Evolutionary conservation across 2,797 vertebrate genomes (phyloP).

Genomic region (Sciurus carolinensis): DNA sequence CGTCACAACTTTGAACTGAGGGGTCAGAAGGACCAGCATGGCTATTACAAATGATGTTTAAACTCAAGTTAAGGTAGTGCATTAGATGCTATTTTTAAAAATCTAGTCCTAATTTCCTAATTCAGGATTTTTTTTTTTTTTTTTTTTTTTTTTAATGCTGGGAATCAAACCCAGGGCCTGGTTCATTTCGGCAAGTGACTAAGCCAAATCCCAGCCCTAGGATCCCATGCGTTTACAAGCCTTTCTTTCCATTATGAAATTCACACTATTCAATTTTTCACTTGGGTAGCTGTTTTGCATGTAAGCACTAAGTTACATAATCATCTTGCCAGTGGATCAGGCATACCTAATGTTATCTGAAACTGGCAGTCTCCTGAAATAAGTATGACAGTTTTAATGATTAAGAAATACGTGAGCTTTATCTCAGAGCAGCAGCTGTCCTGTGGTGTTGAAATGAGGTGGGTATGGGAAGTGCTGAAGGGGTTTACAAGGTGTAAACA

Average conservation of each 20-base stretch:
- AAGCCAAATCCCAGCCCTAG: too few species aligned
- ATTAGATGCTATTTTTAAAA: background rate
- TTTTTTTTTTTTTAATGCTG: too few species aligned
- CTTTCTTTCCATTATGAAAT: background rate
- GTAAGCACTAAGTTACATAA: background rate
- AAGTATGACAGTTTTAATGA: conserved; percentile 10
- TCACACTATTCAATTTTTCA: conserved; percentile 14
- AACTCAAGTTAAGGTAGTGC: background rate
- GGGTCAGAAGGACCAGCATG: background rate
- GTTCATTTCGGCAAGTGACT: too few species aligned
- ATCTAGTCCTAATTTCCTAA: background rate
- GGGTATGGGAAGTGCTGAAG: background rate
- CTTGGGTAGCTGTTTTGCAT: background rate
- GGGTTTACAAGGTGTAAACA: background rate
- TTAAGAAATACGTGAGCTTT: conserved; percentile 28
- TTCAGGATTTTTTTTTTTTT: background rate
- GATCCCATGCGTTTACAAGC: background rate
- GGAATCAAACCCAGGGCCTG: too few species aligned
- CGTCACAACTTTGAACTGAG: background rate
- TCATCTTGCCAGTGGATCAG: background rate
- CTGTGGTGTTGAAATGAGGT: background rate
- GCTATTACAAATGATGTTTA: background rate
- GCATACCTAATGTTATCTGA: background rate
- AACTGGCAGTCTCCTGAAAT: background rate
- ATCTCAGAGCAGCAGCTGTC: conserved; percentile 73